A percentile compares a stretch with the other conserved stretches of the same genome.
Evolutionary conservation across 2,888 invertebrate genomes (phyloP).

Genomic region (Parnassius smintheus): DNA sequence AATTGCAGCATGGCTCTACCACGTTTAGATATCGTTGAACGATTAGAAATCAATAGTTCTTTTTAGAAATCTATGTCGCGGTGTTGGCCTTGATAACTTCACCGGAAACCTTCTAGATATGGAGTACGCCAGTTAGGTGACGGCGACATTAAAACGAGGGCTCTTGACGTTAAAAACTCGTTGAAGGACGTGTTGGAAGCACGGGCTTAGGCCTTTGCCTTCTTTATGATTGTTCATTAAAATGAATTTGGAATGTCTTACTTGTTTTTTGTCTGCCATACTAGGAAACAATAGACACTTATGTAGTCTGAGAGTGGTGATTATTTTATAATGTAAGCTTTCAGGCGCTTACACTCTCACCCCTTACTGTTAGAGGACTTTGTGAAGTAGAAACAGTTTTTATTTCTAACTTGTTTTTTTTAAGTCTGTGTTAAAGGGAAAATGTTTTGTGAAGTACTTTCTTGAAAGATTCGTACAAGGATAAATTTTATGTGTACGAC

Average conservation of each 20-base stretch:
- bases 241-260: constrained; percentile 17
- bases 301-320: constrained; percentile 19
- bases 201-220: constrained; percentile 14
- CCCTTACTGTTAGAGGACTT: not conserved
- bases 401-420: too few species aligned
- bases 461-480: too few species aligned
- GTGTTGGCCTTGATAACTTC: constrained; percentile 20
- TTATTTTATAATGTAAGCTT: constrained; percentile 20
- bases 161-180: constrained; percentile 19
- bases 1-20: too few species aligned
- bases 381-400: not conserved
- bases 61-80: constrained; percentile 26
- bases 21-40: constrained; percentile 14
- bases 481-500: too few species aligned
- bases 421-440: too few species aligned
- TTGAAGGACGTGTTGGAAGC: constrained; percentile 16
- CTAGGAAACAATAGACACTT: constrained; percentile 15
- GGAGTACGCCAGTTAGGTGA: constrained; percentile 19
- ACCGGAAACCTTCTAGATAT: constrained; percentile 24
- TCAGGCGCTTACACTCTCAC: not conserved
- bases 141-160: constrained; percentile 17
- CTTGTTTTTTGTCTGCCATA: constrained; percentile 16
- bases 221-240: constrained; percentile 9
- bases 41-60: constrained; percentile 23
- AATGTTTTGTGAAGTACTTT: too few species aligned